These are phyloP conservation scores for Gymnocypris eckloni DNA, from an alignment of 2,797 vertebrate species.

Conservation along the genomic window DNA sequence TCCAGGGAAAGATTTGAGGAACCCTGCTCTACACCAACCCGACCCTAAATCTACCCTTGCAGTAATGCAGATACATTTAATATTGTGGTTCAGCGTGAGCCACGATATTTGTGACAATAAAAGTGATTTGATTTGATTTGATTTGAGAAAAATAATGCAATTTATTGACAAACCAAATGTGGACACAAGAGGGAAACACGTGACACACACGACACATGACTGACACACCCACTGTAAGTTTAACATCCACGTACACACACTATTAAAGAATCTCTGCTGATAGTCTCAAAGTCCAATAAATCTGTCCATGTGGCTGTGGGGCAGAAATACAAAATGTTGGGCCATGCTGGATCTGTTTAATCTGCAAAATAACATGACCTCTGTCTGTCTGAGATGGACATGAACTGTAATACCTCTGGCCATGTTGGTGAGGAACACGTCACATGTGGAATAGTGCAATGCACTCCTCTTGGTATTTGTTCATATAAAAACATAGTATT, in stretches of 20 bases:
- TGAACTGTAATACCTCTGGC: conserved; percentile 1
- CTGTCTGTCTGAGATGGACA: conserved; percentile 5
- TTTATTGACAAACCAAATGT: no score
- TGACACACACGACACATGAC: no score
- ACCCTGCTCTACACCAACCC: no score
- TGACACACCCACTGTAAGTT: background rate
- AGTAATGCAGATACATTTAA: no score
- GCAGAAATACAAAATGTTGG: conserved; percentile 50
- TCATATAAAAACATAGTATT: background rate
- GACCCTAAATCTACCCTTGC: no score
- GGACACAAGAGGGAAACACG: no score
- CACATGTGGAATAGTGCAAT: background rate
- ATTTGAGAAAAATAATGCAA: no score
- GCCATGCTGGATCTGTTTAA: conserved; percentile 44
- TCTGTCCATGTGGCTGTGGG: conserved; percentile 67
- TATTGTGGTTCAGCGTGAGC: no score
- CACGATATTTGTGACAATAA: no score
- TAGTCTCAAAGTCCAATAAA: conserved; percentile 70
- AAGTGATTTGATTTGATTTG: no score
- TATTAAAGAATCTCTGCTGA: conserved; percentile 55
- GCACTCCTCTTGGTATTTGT: background rate
- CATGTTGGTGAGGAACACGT: background rate
- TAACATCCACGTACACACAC: background rate
- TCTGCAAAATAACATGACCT: conserved; percentile 22
- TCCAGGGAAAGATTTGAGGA: no score